These are phyloP conservation scores for Andrena praecox DNA, from an alignment of 2,888 invertebrate genomes.

Conservation along the genomic window DNA sequence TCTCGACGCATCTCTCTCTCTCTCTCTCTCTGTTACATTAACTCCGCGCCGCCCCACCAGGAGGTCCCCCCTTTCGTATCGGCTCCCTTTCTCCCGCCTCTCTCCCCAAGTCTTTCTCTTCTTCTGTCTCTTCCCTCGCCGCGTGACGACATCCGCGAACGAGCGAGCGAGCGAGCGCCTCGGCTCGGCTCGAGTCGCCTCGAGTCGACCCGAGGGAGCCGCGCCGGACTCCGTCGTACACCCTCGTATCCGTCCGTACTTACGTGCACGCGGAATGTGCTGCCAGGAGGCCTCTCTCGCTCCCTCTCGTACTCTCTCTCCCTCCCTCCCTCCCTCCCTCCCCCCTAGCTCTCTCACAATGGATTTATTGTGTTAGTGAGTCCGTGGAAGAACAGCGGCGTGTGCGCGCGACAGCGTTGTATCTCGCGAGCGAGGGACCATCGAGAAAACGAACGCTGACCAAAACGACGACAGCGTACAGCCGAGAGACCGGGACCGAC, in stretches of 20 bases:
- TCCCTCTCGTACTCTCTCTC: no score
- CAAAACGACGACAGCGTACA: constrained; percentile 30
- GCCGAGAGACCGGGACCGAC: constrained; percentile 12
- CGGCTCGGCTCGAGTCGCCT: constrained; percentile 56
- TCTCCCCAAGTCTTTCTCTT: constrained; percentile 60
- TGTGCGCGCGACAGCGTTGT: constrained; percentile 44
- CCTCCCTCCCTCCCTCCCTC: no score
- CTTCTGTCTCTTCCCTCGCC: constrained; percentile 61
- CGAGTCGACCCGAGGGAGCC: constrained; percentile 59
- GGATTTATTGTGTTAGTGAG: constrained; percentile 79
- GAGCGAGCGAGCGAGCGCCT: constrained; percentile 47
- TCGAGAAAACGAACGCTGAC: constrained; percentile 38
- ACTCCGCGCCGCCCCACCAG: constrained; percentile 47
- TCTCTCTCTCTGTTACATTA: constrained; percentile 53
- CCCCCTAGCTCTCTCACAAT: constrained; percentile 75
- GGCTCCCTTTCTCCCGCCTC: constrained; percentile 56
- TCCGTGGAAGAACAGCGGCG: constrained; percentile 48
- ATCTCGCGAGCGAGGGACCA: constrained; percentile 46
- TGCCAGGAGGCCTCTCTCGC: constrained; percentile 76
- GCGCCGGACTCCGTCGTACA: constrained; percentile 54
- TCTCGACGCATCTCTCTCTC: constrained; percentile 36
- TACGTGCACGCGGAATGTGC: constrained; percentile 78
- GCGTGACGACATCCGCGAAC: constrained; percentile 75
- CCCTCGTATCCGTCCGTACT: constrained; percentile 58
- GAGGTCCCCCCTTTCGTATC: constrained; percentile 56